Evolutionary conservation across 2,888 invertebrate species (phyloP), one percentile per base, ranked within the genome.

Genomic region (Melieria crassipennis): DNA sequence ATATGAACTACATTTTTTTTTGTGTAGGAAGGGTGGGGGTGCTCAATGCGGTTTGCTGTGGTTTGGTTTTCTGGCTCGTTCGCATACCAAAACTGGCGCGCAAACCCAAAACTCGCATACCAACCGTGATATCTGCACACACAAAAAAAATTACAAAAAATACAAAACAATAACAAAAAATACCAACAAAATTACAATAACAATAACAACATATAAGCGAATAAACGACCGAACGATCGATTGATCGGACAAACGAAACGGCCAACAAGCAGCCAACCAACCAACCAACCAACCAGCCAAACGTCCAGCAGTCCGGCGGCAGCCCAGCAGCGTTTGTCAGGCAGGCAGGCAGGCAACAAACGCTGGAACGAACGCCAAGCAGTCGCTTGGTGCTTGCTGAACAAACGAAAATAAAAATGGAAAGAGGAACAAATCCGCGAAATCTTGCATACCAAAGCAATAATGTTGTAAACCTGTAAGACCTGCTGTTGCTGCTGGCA

Each of bases 391-490:
- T 30, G 30, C 68, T 61, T 70, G 46, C 60, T 42, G 13, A 13
- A 13, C 57, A 43, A 66, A 52, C 48, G 30, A 69, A 60, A 58
- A 57, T 6, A 71, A 67, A 60, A 30, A 66, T 16, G 58, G 30
- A 70, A 57, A 57, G 30, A 57, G 30, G 48, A n/a, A 69, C 70
- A 75, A 65, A 75, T 55, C 69, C 71, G 73, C 75, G 73, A 71
- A 73, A 73, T 75, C 69, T 75, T 75, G 68, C 70, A 73, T 72
- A 75, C 75, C 70, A 75, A 73, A 68, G 62, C 73, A 75, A 75
- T 72, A 75, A 73, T 76, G 73, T 75, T 74, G 73, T 73, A 73
- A 74, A 74, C 74, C 73, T 73, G 71, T 74, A 72, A 72, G 73
- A 72, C 71, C 74, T 73, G 76, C 73, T 63, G 42, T 73, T 71